Evolutionary conservation across 2,888 invertebrate species (phyloP).

Genomic region (Mythimna impura): DNA sequence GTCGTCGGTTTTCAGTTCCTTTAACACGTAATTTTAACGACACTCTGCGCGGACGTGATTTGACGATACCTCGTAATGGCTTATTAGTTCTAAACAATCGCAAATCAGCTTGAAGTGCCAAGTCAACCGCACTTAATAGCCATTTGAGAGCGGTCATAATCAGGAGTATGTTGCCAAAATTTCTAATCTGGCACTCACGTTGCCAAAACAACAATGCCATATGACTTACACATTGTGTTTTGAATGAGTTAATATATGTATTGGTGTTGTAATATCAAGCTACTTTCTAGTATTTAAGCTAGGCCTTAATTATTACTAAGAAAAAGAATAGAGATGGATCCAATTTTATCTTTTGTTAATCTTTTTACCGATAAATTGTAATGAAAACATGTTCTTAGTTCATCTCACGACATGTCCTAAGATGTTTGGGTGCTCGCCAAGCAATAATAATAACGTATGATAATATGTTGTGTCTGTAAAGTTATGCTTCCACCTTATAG

Average conservation of each 20-base stretch:
- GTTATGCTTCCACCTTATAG: slow-evolving; percentile 29
- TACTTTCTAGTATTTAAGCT: slow-evolving; percentile 35
- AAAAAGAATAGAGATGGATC: slow-evolving; percentile 13
- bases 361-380: slow-evolving; percentile 31
- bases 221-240: slow-evolving; percentile 38
- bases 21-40: slow-evolving; percentile 24
- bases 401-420: slow-evolving; percentile 51
- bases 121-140: slow-evolving; percentile 49
- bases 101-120: slow-evolving; percentile 49
- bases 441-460: slow-evolving; percentile 52
- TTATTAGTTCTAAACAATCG: slow-evolving; percentile 51
- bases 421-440: slow-evolving; percentile 66
- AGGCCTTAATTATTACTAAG: slow-evolving; percentile 12
- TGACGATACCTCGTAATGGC: slow-evolving; percentile 34
- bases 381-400: slow-evolving; percentile 49
- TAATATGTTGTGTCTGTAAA: slow-evolving; percentile 43
- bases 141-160: slow-evolving; percentile 52
- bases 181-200: slow-evolving; percentile 54
- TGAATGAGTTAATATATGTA: slow-evolving; percentile 21
- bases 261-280: slow-evolving; percentile 11
- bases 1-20: slow-evolving; percentile 11
- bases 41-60: slow-evolving; percentile 19
- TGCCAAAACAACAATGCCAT: slow-evolving; percentile 51
- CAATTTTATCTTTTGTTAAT: slow-evolving; percentile 6
- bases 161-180: slow-evolving; percentile 60